phyloP scores from a whole-genome alignment of 2,888 invertebrate species.

The Acleris cristana region DNA sequence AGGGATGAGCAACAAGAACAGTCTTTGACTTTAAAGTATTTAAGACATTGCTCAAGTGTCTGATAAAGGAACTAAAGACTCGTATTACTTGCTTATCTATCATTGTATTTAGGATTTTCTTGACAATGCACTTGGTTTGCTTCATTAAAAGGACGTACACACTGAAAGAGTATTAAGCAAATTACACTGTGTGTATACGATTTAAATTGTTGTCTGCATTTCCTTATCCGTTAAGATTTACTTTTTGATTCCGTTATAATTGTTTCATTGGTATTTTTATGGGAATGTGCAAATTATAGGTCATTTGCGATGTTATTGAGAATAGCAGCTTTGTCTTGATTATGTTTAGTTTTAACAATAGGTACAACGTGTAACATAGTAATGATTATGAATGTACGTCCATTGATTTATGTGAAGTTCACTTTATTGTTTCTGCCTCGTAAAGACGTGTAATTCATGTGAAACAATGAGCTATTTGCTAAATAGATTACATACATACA shows the following conservation, averaged over 20 bases:
- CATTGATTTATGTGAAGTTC: conserved; percentile 75
- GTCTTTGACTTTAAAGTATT: not conserved
- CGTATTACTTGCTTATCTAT: conserved; percentile 15
- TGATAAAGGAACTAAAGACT: not conserved
- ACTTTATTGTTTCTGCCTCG: conserved; percentile 79
- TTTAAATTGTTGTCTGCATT: conserved; percentile 70
- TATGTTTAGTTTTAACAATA: conserved; percentile 70
- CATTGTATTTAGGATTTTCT: not conserved
- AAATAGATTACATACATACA: conserved; percentile 80
- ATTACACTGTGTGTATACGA: conserved; percentile 74
- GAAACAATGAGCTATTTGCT: conserved; percentile 82
- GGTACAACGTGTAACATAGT: conserved; percentile 67
- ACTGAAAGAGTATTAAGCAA: conserved; percentile 46
- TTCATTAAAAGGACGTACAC: conserved; percentile 58
- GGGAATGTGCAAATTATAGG: conserved; percentile 66
- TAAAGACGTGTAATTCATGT: conserved; percentile 77
- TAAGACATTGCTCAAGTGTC: not conserved
- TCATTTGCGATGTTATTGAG: conserved; percentile 48
- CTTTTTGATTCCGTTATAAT: conserved; percentile 56
- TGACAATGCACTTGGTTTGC: conserved; percentile 28
- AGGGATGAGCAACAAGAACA: conserved; percentile 12
- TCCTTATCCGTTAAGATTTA: conserved; percentile 43
- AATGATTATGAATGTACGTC: conserved; percentile 68
- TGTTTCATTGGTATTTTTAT: conserved; percentile 54
- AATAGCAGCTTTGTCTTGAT: conserved; percentile 52